Evolutionary conservation across 2,797 vertebrate species (phyloP), one percentile per base, ranked within the genome.

Genomic region (Coreius guichenoti): DNA sequence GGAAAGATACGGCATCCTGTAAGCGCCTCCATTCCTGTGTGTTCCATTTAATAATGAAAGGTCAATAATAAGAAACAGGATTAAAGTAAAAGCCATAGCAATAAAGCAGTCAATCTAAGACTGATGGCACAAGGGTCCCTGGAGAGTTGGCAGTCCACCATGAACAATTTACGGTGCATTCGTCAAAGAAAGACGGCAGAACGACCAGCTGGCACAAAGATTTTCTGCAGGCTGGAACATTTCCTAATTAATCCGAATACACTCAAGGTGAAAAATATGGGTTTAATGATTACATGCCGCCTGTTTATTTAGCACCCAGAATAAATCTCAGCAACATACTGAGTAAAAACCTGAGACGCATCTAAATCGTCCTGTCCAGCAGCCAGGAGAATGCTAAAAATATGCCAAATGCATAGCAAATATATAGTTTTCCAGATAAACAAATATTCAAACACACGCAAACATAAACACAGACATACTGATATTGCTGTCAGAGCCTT

Each of bases 181-280:
- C 67, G 86, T 88, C 86, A 90, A 69, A 43, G 21, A n/a, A 65
- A 86, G 75, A 87, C 73, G 16, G 73, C 36, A 8, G 74, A 68
- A 78, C 49, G 63, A 87, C 81, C 86, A 85, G 88, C 88, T 88
- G 87, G 84, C 81, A 88, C 51, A 63, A 77, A 58, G 45, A 49
- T 17, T 73, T 80, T 81, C 49, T 54, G 69, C 65, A 83, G 19
- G 82, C 80, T 4, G 67, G 75, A 86, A 86, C 68, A 80, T 81
- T 67, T 85, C 73, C 67, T 84, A 89, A 90, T 90, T 87, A 90
- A 77, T 87, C 33, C 0, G 47, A 86, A 82, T 80, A 82, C 70
- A 84, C 78, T 88, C 80, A 80, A 88, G 87, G 87, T 90, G 87
- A 90, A 89, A 84, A 87, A 87, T 80, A 81, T 31, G 83, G 58